Conservation (phyloP, 2,113 vertebrate genomes). For the Morone saxatilis region DNA sequence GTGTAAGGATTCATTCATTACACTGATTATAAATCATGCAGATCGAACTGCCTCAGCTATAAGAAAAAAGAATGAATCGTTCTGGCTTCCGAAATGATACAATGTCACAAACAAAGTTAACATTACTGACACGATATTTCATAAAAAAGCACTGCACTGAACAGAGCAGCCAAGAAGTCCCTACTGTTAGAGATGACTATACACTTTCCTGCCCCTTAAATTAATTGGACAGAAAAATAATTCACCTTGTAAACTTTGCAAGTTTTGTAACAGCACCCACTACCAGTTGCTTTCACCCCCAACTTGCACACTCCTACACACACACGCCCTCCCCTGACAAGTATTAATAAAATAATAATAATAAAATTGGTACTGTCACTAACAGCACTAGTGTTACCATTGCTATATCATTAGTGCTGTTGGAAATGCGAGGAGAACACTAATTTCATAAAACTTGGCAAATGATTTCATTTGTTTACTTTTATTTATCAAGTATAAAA, state of each 20-base stretch:
- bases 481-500: background rate
- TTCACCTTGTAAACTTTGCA: too few relatives aligned
- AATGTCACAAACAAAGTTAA: background rate
- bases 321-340: conserved; percentile 30
- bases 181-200: background rate
- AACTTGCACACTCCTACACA: conserved; percentile 31
- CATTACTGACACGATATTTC: background rate
- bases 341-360: too few relatives aligned
- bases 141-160: background rate
- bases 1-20: background rate
- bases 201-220: background rate
- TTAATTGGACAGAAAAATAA: background rate
- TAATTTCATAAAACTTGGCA: background rate
- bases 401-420: background rate
- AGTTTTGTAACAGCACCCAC: background rate
- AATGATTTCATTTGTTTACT: background rate
- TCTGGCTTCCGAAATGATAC: background rate
- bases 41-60: background rate
- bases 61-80: background rate
- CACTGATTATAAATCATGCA: background rate
- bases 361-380: conserved; percentile 19
- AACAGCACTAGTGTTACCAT: background rate
- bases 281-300: conserved; percentile 16
- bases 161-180: background rate
- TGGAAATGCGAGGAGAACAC: background rate